phyloP scores from a whole-genome alignment of 2,113 vertebrate genomes.

The Cephalopterus ornatus region DNA sequence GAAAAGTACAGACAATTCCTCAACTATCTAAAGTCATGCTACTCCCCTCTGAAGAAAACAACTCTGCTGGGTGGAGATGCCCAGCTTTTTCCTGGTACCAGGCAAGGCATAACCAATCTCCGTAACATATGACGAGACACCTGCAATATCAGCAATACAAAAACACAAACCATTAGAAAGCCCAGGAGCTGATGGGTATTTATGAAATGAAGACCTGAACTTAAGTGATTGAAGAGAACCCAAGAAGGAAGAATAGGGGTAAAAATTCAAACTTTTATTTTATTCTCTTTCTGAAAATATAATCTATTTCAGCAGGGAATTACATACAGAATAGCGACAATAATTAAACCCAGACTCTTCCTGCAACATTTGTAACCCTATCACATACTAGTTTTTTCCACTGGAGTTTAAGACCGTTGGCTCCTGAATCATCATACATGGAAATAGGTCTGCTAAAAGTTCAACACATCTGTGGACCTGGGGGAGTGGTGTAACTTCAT shows the following conservation, averaged over 20 bases:
- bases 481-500: background rate
- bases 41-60: background rate
- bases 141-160: background rate
- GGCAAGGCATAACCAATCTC: background rate
- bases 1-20: background rate
- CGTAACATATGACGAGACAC: background rate
- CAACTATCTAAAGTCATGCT: background rate
- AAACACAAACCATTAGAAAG: background rate
- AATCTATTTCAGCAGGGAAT: background rate
- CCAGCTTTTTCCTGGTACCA: background rate
- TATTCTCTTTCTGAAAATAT: background rate
- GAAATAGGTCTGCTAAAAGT: background rate
- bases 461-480: background rate
- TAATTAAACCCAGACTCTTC: constrained; percentile 4
- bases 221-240: background rate
- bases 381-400: background rate
- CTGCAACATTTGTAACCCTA: background rate
- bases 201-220: background rate
- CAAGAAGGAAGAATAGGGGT: background rate
- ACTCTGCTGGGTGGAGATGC: background rate
- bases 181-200: background rate
- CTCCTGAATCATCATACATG: background rate
- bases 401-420: background rate
- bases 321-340: background rate
- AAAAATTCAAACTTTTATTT: background rate